phyloP scores from a whole-genome alignment of 2,797 vertebrate species.

The Acanthurus tractus region DNA sequence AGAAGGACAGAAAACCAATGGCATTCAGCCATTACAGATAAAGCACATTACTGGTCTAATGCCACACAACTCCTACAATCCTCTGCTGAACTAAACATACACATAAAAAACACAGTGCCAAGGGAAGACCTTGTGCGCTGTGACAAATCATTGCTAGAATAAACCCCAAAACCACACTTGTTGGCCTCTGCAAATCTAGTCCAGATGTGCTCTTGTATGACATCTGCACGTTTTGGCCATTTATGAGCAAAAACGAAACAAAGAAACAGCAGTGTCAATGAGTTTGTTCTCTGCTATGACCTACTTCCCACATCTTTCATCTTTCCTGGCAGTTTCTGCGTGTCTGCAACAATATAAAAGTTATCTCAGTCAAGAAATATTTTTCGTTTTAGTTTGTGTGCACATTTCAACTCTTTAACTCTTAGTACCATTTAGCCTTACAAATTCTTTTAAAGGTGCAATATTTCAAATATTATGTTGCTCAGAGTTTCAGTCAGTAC shows the following conservation, averaged over 20 bases:
- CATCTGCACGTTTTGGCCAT: constrained; percentile 63
- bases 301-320: constrained; percentile 80
- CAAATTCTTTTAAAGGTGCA: constrained; percentile 20
- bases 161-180: constrained; percentile 69
- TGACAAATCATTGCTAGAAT: constrained; percentile 78
- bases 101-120: constrained; percentile 59
- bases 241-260: constrained; percentile 59
- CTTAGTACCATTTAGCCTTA: neutral
- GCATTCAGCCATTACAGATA: constrained; percentile 49
- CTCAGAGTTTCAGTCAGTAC: neutral
- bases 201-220: constrained; percentile 80
- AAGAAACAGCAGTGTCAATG: constrained; percentile 66
- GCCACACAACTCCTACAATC: constrained; percentile 25
- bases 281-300: constrained; percentile 77
- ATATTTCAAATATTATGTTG: constrained; percentile 7
- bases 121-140: constrained; percentile 67
- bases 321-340: constrained; percentile 57
- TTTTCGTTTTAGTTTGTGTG: constrained; percentile 31
- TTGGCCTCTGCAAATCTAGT: constrained; percentile 69
- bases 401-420: constrained; percentile 28
- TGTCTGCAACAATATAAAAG: constrained; percentile 22
- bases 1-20: neutral
- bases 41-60: constrained; percentile 33
- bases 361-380: constrained; percentile 34
- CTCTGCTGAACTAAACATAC: constrained; percentile 53